Conservation (phyloP, 2,113 vertebrate genomes). For the Tor tambroides region DNA sequence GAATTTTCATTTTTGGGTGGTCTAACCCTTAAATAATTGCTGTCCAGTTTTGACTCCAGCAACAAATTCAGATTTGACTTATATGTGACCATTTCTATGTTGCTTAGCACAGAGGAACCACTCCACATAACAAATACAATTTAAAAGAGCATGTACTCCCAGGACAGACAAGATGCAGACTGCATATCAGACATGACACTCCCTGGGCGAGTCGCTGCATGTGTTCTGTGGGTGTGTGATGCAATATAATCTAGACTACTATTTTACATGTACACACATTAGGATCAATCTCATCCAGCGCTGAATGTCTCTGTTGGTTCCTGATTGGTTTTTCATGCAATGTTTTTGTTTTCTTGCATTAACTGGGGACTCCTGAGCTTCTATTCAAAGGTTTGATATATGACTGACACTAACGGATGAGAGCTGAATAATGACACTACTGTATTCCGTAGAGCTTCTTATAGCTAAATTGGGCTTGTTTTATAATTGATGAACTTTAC, state of each 20-base stretch:
- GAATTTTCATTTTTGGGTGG: neutral
- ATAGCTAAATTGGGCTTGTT: neutral
- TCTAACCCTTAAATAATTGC: neutral
- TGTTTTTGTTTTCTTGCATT: neutral
- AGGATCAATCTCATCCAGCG: neutral
- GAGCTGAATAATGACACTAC: neutral
- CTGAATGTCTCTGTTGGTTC: neutral
- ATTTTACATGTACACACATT: neutral
- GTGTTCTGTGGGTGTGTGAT: slow-evolving; percentile 34
- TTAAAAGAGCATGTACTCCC: slow-evolving; percentile 3
- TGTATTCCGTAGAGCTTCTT: neutral
- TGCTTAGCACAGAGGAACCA: slow-evolving; percentile 2
- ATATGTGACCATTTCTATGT: slow-evolving; percentile 11
- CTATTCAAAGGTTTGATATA: neutral
- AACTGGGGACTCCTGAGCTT: neutral
- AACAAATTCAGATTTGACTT: neutral
- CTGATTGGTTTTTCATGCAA: neutral
- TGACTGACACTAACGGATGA: too few species aligned
- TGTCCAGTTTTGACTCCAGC: neutral
- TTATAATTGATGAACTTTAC: neutral
- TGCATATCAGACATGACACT: slow-evolving; percentile 45
- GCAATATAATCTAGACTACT: neutral
- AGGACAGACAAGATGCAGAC: neutral
- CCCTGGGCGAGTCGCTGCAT: slow-evolving; percentile 51
- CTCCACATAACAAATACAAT: neutral